Evolutionary conservation across 2,113 vertebrate genomes (phyloP), one percentile per base, ranked within the genome.

Genomic region (Antennarius striatus): DNA sequence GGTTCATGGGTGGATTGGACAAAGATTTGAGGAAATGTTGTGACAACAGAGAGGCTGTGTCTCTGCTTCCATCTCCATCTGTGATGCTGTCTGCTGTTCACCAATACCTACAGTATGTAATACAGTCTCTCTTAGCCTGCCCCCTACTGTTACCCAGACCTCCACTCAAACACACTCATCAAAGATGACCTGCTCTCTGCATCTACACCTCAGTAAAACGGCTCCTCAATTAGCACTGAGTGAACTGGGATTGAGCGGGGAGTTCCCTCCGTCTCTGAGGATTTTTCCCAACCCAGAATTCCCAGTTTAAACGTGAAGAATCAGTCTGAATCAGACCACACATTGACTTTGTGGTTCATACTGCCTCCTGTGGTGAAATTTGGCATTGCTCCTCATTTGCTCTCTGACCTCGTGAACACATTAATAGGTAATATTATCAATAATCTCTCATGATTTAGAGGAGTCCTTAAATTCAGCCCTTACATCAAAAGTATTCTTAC

Each of bases 71-170:
- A 43, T 43, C 42, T 64, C 68, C 79, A 62, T 59, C 62, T 70
- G 30, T 36, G 12, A 55, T 55, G 63, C 76, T 36, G 51, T 16
- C 10, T 81, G 77, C 66, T 63, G 61, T 69, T 77, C 68, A 74
- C 75, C 81, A 71, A 63, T 81, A 76, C 74, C 82, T 84, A 86
- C 84, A 76, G 80, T 57, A 68, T 80, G 72, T 87, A 92, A 92
- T 91, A 90, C 91, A 91, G 82, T 87, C 91, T 92, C 89, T 93
- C 92, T 91, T 92, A 93, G 92, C 86, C 90, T 93, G 91, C 90
- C 91, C 91, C 90, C 90, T 92, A 92, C 90, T 93, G 92, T 91
- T 91, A 85, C 84, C 88, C 86, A 90, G 85, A 71, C 78, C 83
- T 75, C 73, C 75, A 79, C 86, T 91, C 89, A 83, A 81, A 88